Base-by-base conservation (phyloP, 2,113 vertebrate genomes). In the Ciconia boyciana region DNA sequence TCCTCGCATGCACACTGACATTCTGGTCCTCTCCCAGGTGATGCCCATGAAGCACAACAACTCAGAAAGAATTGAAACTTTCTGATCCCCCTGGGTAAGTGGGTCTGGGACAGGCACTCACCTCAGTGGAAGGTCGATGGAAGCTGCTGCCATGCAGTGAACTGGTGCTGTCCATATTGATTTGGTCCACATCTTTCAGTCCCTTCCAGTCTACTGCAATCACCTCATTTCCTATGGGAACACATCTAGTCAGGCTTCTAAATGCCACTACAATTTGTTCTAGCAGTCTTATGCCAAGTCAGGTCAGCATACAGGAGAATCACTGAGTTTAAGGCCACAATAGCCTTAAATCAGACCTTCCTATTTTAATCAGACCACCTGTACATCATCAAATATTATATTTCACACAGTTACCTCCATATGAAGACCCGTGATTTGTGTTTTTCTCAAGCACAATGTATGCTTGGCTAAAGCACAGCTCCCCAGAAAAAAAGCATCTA, bases 141-240 rank as follows among this genome's bases (percentile, higher is more conserved):
- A 98, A 98, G 91, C 98, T 98, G 97, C 98, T 98, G 58, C 98
- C 98, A 8, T 98, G 98, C 69, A 98, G 97, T 0, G 98, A 98
- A 87, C 98, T 98, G 95, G 97, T 98, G 94, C 98, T 98, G 92
- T 98, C 98, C 97, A 98, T 98, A 58, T 98, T 98, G 91, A 98
- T 98, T 84, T 98, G 98, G 81, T 98, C 98, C 15, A 98, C 98
- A 97, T 98, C 98, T 85, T 98, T 98, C 72, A 98, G 96, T 43
- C 98, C 98, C 61, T 98, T 98, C 98, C 98, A 98, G 71, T 98
- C 98, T 58, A 98, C 98, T 2, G 98, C 98, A 78, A 98, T 98
- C 96, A 98, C 98, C 88, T 98, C 98, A 0, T 98, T 98, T 90
- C 98, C 98, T 98, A 93, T 78, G 64, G 89, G 61, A 84, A 96